Percentiles rank a stretch among this genome's conserved stretches.
Conservation (phyloP, 1,140 invertebrate genomes). For the Plectus sambesii region DNA sequence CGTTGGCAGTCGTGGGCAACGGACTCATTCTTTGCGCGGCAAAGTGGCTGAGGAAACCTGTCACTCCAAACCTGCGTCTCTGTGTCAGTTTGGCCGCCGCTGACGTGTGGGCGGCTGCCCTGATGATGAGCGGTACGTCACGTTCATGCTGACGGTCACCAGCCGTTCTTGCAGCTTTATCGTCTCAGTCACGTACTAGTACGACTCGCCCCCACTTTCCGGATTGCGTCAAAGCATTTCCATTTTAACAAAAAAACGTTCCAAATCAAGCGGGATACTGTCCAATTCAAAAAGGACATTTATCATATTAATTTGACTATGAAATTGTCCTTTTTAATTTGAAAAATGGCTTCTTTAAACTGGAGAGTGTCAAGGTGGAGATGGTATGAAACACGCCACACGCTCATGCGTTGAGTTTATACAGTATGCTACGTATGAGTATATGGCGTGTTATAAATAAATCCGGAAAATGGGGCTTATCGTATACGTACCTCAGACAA, state of each 20-base stretch:
- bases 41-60: slow-evolving; percentile 21
- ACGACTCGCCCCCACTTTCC: no score
- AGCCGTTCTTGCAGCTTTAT: no score
- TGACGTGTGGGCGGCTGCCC: slow-evolving; percentile 29
- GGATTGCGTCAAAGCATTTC: no score
- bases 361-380: no score
- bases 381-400: no score
- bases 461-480: not conserved
- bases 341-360: no score
- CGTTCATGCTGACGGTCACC: no score
- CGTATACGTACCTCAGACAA: no score
- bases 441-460: not conserved
- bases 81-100: slow-evolving; percentile 32
- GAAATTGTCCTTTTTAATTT: slow-evolving; percentile 1
- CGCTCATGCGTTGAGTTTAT: no score
- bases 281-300: no score
- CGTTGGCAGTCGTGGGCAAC: slow-evolving; percentile 32
- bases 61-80: slow-evolving; percentile 31
- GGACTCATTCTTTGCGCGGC: slow-evolving; percentile 27
- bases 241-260: slow-evolving; percentile 15
- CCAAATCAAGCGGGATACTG: not conserved
- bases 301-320: not conserved
- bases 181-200: no score
- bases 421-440: slow-evolving; percentile 10
- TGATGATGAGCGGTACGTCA: slow-evolving; percentile 26